Evolutionary conservation across 2,113 vertebrate genomes (phyloP), one percentile per base, ranked within the genome.

Genomic region (Theristicus caerulescens): DNA sequence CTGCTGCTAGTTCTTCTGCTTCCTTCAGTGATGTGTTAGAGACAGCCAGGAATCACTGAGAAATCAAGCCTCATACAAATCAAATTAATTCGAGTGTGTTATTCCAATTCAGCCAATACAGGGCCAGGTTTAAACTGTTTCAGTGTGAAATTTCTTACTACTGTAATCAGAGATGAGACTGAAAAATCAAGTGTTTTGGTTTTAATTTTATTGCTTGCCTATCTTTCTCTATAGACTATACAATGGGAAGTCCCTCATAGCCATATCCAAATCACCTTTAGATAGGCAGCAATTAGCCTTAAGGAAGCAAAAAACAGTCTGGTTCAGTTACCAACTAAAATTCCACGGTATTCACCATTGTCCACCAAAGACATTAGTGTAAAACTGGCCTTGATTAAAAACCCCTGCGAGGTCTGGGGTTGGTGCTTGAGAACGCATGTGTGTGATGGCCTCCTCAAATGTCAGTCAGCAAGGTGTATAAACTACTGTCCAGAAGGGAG

Each of bases 1-100:
- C 51, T 91, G 70, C 86, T 73, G 62, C 44, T 78, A 74, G 72
- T 72, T 73, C 46, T 93, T 88, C 67, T 85, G 88, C 88, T 96
- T 95, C 57, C 49, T 91, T 81, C 71, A 65, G 36, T 67, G 67
- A 82, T 77, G 80, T 11, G 2, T 86, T 78, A 94, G 51, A 93
- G 69, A 73, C 64, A 83, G 81, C 19, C 52, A 44, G 21, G 76
- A 92, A 91, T 73, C 36, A 58, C 1, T 76, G 32, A 70, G 15
- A 92, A 87, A 74, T 79, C 71, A 72, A 88, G 40, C 47, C 61
- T 94, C 29, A 40, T 31, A 77, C 49, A 74, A 79, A 70, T 42
- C 31, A 79, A 55, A 81, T 73, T 59, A n/a, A 81, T 85, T 81
- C 3, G 24, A 3, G 0, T 81, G 27, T 83, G 6, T 93, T 87